Base-by-base conservation (phyloP, 2,797 vertebrate genomes). In the Gobio occitaniae region DNA sequence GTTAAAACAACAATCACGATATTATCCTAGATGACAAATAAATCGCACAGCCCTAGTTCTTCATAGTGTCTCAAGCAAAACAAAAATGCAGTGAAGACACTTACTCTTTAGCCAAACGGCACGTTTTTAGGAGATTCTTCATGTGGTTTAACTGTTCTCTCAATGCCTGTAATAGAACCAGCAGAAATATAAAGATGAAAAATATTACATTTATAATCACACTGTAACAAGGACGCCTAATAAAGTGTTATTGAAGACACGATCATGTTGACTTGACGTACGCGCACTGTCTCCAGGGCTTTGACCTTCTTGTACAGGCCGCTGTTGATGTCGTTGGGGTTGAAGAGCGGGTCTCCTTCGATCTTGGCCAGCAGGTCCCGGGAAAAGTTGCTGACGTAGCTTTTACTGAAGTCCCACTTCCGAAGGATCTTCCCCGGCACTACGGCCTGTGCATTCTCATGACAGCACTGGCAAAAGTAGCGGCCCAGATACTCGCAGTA, bases 381-480 rank as follows among this genome's bases (percentile, higher is more conserved):
- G 87, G 98, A 96, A 90, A 99, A 99, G 91, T 99, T 99, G 95
- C 98, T 99, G 91, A 99, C 94, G 0, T 94, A 97, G 91, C 98
- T 99, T 86, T 97, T 99, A 94, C 97, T 94, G 91, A 99, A 99
- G 93, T 99, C 98, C 98, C 98, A 99, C 92, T 98, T 98, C 87
- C 96, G 95, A 76, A 99, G 93, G 69, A 99, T 94, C 52, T 97
- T 96, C 82, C 96, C 96, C 0, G 98, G 98, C 87, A 99, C 96
- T 85, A 96, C 89, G 0, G 89, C 95, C 94, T 98, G 97, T 19
- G 97, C 92, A 0, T 99, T 99, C 89, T 99, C 97, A 0, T 99
- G 98, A 93, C 98, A 99, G 91, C 98, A 99, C 95, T 99, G 98
- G 90, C 98, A 99, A 94, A 99, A 99, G 90, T 97, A 99, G 83